Conservation (phyloP, 2,113 vertebrate genomes). For the Micronycteris hirsuta region DNA sequence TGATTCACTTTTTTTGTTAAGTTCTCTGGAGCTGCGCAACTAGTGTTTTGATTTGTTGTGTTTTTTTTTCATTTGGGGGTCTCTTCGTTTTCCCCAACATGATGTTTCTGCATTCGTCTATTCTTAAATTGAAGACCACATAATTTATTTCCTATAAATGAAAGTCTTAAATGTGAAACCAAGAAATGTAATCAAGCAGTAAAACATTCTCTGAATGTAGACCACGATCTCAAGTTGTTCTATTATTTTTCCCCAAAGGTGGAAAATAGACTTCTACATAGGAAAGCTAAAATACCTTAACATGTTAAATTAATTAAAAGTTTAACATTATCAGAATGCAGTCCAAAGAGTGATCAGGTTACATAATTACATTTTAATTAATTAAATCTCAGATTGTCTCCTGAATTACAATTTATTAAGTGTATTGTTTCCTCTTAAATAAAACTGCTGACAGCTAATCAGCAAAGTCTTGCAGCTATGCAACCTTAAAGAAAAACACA, state of each 20-base stretch:
- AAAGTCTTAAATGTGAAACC: constrained; percentile 77
- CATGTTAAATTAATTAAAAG: constrained; percentile 71
- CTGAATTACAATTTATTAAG: constrained; percentile 50
- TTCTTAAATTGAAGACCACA: constrained; percentile 62
- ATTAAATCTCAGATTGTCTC: constrained; percentile 23
- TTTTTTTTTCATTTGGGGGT: constrained; percentile 50
- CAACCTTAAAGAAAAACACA: constrained; percentile 76
- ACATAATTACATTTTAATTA: constrained; percentile 71
- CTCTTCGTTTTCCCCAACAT: constrained; percentile 38
- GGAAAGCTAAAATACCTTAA: constrained; percentile 68
- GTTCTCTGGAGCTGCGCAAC: constrained; percentile 73
- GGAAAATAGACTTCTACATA: constrained; percentile 68
- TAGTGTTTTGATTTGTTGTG: constrained; percentile 64
- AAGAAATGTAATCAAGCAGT: constrained; percentile 76
- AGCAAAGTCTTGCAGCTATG: constrained; percentile 83
- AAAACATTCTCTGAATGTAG: constrained; percentile 77
- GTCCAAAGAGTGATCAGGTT: constrained; percentile 80
- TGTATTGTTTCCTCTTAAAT: constrained; percentile 43
- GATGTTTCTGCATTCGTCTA: constrained; percentile 60
- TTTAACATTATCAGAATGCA: constrained; percentile 75
- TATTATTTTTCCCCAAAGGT: constrained; percentile 49
- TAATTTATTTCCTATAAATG: constrained; percentile 61
- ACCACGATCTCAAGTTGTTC: constrained; percentile 73
- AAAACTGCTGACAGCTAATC: constrained; percentile 59
- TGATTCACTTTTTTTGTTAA: constrained; percentile 75